A percentile compares a stretch with the other conserved stretches of the same genome.
Conservation (phyloP, 2,797 vertebrate species). For the Hippocampus kuda region DNA sequence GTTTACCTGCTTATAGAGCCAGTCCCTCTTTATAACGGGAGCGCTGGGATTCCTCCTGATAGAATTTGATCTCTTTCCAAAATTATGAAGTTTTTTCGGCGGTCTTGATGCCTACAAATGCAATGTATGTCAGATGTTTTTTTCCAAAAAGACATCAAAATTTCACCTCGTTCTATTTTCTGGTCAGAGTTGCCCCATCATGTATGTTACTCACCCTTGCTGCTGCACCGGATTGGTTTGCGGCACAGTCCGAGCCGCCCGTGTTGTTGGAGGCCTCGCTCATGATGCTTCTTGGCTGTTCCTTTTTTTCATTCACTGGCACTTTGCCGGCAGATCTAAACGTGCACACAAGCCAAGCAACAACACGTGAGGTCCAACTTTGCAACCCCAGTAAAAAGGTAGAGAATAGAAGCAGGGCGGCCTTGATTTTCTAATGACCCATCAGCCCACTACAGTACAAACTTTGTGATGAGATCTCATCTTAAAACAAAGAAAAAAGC, state of each 20-base stretch:
- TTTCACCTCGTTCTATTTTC: neutral
- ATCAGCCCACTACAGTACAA: neutral
- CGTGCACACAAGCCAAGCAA: slow-evolving; percentile 18
- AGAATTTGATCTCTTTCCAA: slow-evolving; percentile 96
- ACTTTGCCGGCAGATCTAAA: slow-evolving; percentile 77
- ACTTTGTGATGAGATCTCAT: slow-evolving; percentile 22
- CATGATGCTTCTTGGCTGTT: slow-evolving; percentile 78
- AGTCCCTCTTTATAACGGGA: slow-evolving; percentile 82
- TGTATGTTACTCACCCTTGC: slow-evolving; percentile 72
- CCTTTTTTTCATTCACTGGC: slow-evolving; percentile 85
- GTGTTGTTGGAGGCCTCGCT: slow-evolving; percentile 86
- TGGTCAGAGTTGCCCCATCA: too few species aligned
- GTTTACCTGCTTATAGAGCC: slow-evolving; percentile 97
- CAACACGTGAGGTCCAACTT: slow-evolving; percentile 9
- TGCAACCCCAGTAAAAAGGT: slow-evolving; percentile 20
- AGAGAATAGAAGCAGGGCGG: slow-evolving; percentile 13
- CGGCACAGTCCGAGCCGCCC: slow-evolving; percentile 68
- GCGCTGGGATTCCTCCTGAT: slow-evolving; percentile 92
- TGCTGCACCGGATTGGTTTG: slow-evolving; percentile 79
- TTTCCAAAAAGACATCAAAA: neutral
- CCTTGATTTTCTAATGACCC: slow-evolving; percentile 39
- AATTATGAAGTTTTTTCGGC: slow-evolving; percentile 95
- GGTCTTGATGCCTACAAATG: slow-evolving; percentile 80
- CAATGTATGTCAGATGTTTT: neutral
- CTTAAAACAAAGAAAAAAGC: slow-evolving; percentile 43